Conservation (phyloP, 2,113 vertebrate species). For the Spermophilus dauricus region DNA sequence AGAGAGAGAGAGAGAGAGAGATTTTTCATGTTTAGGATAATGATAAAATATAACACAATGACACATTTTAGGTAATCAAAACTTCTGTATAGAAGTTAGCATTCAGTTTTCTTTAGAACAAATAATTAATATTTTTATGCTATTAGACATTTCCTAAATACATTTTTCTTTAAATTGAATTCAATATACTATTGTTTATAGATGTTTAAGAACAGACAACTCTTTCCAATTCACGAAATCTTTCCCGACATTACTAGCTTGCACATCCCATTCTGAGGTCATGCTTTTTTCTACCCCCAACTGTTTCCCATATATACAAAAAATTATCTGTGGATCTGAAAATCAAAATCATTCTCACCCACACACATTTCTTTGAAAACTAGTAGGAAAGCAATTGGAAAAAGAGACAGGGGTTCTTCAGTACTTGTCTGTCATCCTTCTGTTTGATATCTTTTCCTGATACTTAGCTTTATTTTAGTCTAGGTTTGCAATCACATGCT, state of each 20-base stretch:
- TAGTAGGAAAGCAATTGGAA: constrained; percentile 71
- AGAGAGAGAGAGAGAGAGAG: no score
- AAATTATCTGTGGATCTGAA: constrained; percentile 44
- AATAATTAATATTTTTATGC: not conserved
- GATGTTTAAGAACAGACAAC: not conserved
- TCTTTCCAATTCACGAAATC: not conserved
- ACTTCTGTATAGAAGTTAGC: not conserved
- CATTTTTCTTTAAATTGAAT: not conserved
- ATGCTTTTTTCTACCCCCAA: not conserved
- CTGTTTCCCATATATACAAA: constrained; percentile 30
- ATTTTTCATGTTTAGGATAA: not conserved
- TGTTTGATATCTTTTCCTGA: constrained; percentile 21
- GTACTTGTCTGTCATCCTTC: constrained; percentile 16
- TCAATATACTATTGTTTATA: not conserved
- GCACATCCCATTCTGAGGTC: not conserved
- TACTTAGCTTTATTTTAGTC: constrained; percentile 63
- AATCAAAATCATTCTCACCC: constrained; percentile 65
- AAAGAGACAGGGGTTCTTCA: constrained; percentile 54
- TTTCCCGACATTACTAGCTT: constrained; percentile 31
- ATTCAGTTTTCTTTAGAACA: not conserved
- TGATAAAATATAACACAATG: not conserved
- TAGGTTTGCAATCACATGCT: constrained; percentile 35
- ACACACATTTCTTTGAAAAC: constrained; percentile 56
- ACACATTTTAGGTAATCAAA: not conserved
- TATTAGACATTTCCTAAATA: not conserved